These are phyloP conservation scores for Lagocephalus sceleratus DNA, from an alignment of 2,797 vertebrate genomes.

Conservation along the genomic window DNA sequence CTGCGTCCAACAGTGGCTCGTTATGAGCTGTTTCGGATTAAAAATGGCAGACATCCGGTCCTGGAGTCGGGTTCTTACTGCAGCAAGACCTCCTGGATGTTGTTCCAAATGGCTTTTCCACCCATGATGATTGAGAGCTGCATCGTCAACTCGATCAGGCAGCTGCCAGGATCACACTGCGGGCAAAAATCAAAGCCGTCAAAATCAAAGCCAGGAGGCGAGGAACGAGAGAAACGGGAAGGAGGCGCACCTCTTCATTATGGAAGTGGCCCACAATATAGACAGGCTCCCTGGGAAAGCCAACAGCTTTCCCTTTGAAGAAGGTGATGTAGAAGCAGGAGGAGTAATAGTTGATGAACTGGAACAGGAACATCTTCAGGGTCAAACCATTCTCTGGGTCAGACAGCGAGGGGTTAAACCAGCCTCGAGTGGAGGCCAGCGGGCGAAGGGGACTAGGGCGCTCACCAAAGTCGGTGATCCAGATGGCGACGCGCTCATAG, in stretches of 20 bases:
- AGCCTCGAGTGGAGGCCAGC: neutral
- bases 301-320: constrained; percentile 89
- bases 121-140: constrained; percentile 93
- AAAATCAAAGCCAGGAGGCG: neutral
- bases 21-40: too few relatives aligned
- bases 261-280: constrained; percentile 87
- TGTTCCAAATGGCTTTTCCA: constrained; percentile 95
- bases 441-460: neutral
- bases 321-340: constrained; percentile 97
- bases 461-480: constrained; percentile 91
- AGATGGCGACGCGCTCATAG: constrained; percentile 90
- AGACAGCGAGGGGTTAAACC: neutral
- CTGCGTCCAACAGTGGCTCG: too few relatives aligned
- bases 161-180: constrained; percentile 93
- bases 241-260: constrained; percentile 85
- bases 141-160: constrained; percentile 90
- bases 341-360: constrained; percentile 96
- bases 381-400: constrained; percentile 92
- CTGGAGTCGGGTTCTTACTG: constrained; percentile 79
- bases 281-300: constrained; percentile 84
- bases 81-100: constrained; percentile 90
- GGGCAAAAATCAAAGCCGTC: constrained; percentile 10
- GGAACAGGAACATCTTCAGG: constrained; percentile 96
- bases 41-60: too few relatives aligned
- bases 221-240: neutral